phyloP scores from a whole-genome alignment of 2,113 vertebrate species.

The Amia ocellicauda region DNA sequence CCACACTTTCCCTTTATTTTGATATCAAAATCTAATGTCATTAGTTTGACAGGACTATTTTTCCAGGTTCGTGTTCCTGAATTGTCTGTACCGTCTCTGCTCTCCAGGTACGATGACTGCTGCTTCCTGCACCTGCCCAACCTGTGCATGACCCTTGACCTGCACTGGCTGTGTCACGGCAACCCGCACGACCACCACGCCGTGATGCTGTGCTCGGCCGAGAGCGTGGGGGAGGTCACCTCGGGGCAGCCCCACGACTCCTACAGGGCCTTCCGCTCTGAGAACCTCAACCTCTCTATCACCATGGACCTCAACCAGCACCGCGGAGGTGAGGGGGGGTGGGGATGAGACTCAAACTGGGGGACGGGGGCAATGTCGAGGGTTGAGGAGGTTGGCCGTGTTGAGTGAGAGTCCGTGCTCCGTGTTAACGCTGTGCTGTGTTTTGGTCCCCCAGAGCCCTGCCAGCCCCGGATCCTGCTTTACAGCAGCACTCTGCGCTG shows the following conservation, averaged over 20 bases:
- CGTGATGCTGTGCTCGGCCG: slow-evolving; percentile 82
- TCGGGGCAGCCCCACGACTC: slow-evolving; percentile 89
- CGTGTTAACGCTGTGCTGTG: neutral
- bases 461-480: slow-evolving; percentile 85
- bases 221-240: slow-evolving; percentile 79
- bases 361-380: too few relatives aligned
- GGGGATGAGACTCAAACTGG: too few relatives aligned
- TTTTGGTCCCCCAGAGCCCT: slow-evolving; percentile 60
- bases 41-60: too few relatives aligned
- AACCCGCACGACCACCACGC: slow-evolving; percentile 91
- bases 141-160: slow-evolving; percentile 88
- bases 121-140: slow-evolving; percentile 92
- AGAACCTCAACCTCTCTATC: slow-evolving; percentile 94
- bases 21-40: too few relatives aligned
- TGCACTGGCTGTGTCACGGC: slow-evolving; percentile 95
- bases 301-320: slow-evolving; percentile 88
- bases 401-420: too few relatives aligned
- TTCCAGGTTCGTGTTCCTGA: too few relatives aligned
- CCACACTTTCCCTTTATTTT: too few relatives aligned
- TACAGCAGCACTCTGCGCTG: slow-evolving; percentile 97
- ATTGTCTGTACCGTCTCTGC: too few relatives aligned
- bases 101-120: slow-evolving; percentile 89
- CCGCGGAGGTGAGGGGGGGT: slow-evolving; percentile 55
- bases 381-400: neutral
- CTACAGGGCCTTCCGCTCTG: slow-evolving; percentile 92